Base-by-base conservation (phyloP, 2,888 invertebrate genomes). In the Parthenolecanium corni region DNA sequence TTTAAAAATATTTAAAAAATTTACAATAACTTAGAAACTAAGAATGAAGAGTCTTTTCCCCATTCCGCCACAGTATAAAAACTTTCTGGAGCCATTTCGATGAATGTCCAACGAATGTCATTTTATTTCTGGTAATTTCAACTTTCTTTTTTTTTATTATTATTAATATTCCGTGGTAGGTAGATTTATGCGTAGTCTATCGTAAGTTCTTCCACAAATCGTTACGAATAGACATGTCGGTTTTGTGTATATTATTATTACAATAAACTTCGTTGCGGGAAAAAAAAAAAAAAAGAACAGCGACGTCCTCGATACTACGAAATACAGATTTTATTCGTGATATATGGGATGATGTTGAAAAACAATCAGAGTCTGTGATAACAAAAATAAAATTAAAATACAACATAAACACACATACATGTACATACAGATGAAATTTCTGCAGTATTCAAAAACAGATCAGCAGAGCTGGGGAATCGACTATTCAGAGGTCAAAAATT, bases 1-100 rank as follows among this genome's bases (percentile, higher is more conserved):
- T 61, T 61, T 61, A 61, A 61, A 61, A 61, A 61, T 61, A 61
- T 61, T 61, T 51, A 61, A 61, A 61, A 61, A 61, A 61, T 61
- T 61, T 61, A 61, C 61, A 61, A 61, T 61, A 61, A 61, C 61
- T 61, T 61, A 61, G 9, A 31, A 49, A 20, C 49, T 61, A 61
- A 40, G 38, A 31, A 20, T 61, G 61, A 61, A 61, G 47, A 58
- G 58, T 58, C 58, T 40, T 36, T 49, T 51, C 61, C 61, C 61
- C 61, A 49, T 61, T 16, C 51, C 18, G 40, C 61, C 38, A 18
- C 4, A 31, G 9, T 42, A 18, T 14, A 18, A 16, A 18, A 42
- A 42, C 4, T 42, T 42, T 42, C 44, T 42, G 14, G 3, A 42
- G 5, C 38, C 21, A 20, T 3, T 20, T 49, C 49, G 21, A 11